phyloP scores from a whole-genome alignment of 2,888 invertebrate genomes.

The Creontiades dilutus region DNA sequence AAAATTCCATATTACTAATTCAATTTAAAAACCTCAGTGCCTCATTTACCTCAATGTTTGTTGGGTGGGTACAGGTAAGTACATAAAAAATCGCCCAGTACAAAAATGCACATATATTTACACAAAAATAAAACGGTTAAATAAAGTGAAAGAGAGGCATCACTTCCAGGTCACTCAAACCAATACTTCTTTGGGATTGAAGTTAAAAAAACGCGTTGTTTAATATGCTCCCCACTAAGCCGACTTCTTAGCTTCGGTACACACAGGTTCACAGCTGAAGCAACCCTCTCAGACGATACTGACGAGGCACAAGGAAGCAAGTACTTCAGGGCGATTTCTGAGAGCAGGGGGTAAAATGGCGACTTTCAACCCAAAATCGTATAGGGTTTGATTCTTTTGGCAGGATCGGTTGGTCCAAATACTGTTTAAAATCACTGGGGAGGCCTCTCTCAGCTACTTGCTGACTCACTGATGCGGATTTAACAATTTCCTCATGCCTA shows the following conservation, averaged over 20 bases:
- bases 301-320: conserved; percentile 51
- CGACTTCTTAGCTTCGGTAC: conserved; percentile 45
- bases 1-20: no score
- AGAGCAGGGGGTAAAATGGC: conserved; percentile 49
- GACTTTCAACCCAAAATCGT: conserved; percentile 54
- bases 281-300: conserved; percentile 61
- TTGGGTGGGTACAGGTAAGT: neutral
- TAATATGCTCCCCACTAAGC: conserved; percentile 50
- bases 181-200: conserved; percentile 51
- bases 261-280: conserved; percentile 54
- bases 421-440: conserved; percentile 54
- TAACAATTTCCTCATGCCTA: conserved; percentile 55
- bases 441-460: conserved; percentile 43
- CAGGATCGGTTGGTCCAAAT: conserved; percentile 54
- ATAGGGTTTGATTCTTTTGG: conserved; percentile 36
- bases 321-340: conserved; percentile 52
- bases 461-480: conserved; percentile 14
- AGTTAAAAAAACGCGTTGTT: conserved; percentile 50
- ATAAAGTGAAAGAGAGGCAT: neutral
- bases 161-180: conserved; percentile 25
- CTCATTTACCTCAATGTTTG: conserved; percentile 6
- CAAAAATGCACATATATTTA: neutral
- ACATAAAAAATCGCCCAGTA: neutral
- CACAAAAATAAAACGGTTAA: neutral
- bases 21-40: conserved; percentile 12